Base-by-base conservation (phyloP, 1,140 invertebrate genomes). In the Psilanteris sp. region DNA sequence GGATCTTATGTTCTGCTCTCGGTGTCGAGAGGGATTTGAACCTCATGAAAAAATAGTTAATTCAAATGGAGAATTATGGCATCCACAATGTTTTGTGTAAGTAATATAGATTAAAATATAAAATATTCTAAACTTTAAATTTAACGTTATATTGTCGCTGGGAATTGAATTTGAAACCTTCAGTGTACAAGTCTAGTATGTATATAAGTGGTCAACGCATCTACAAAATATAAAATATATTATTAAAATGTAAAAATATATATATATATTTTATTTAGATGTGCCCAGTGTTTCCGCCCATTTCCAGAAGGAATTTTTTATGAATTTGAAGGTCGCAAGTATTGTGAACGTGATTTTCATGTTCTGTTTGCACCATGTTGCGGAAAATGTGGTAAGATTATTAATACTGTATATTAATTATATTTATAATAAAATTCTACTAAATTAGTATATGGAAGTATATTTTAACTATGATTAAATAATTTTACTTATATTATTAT, bases 261-360 rank as follows among this genome's bases (percentile, higher is more conserved):
- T n/a, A 20, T 20, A 3, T 20, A 3, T 20, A 20, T 3, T 54
- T 43, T 32, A 13, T 44, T 31, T 43, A 99, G 97, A 6, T 99
- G 98, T 90, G 97, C 97, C 1, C 98, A 99, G 89, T 99, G 98
- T 85, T 99, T 99, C 85, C 93, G 96, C 39, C 94, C 97, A 31
- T 99, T 99, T 85, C 96, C 96, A 67, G 97, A 99, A 82, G 98
- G 98, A 41, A 94, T 98, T 27, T 99, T 99, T 85, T 99, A 98
- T 87, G 98, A 99, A 90, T 99, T 99, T 89, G 98, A 99, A 88
- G 97, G 97, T 1, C 90, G 98, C 22, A 99, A 99, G 88, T 99
- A 99, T 86, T 99, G 98, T 83, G 98, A 99, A 90, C 96, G 98
- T 89, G 98, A 99, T 87, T 99, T 99, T 83, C 97, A 99, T 88